Percentiles rank a stretch among this genome's conserved stretches.
These are phyloP conservation scores for Protomyctophum bolini DNA, from an alignment of 2,113 vertebrate genomes.

Conservation along the genomic window DNA sequence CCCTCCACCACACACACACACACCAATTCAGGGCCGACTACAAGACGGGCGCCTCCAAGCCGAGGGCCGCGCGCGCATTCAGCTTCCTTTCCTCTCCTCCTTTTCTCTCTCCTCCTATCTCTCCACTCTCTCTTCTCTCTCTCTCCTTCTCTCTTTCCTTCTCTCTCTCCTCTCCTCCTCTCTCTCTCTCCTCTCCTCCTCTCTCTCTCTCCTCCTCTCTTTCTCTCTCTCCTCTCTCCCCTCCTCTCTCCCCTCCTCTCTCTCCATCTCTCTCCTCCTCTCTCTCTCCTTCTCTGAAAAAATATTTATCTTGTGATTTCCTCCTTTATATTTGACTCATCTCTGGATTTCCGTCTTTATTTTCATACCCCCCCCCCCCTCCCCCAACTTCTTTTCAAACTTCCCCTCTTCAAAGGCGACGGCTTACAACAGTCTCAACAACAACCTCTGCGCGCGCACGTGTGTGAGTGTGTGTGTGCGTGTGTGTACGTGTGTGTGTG, in stretches of 20 bases:
- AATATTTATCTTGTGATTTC: not conserved
- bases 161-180: too few relatives aligned
- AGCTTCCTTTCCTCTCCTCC: slow-evolving; percentile 53
- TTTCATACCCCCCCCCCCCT: not conserved
- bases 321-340: slow-evolving; percentile 1
- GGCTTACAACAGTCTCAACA: too few relatives aligned
- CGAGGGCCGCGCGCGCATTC: slow-evolving; percentile 67
- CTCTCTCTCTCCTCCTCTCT: too few relatives aligned
- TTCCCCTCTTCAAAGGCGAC: not conserved
- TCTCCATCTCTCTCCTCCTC: too few relatives aligned
- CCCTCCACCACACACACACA: not conserved
- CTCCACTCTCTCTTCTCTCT: too few relatives aligned
- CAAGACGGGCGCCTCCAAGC: slow-evolving; percentile 60
- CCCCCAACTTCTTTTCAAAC: not conserved
- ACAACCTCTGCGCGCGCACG: too few relatives aligned
- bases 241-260: too few relatives aligned
- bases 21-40: slow-evolving; percentile 70
- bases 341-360: not conserved
- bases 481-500: too few relatives aligned
- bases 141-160: too few relatives aligned
- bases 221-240: not conserved
- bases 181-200: too few relatives aligned
- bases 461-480: too few relatives aligned
- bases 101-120: not conserved
- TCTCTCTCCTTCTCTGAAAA: slow-evolving; percentile 3